A percentile compares a stretch with the other conserved stretches of the same genome.
phyloP scores from a whole-genome alignment of 2,888 invertebrate species.

The Diaphora mendica region DNA sequence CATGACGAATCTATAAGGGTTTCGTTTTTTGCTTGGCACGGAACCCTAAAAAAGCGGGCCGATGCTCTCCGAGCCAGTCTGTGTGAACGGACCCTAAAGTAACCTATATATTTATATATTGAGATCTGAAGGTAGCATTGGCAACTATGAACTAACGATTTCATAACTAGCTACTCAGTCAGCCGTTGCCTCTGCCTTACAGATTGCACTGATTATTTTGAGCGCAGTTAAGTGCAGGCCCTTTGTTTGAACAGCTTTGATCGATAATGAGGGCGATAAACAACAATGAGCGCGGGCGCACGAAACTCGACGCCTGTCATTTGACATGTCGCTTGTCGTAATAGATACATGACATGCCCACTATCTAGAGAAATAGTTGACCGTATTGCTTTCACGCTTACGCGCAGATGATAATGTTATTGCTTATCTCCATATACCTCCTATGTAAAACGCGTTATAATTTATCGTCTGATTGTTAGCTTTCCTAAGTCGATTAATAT shows the following conservation, averaged over 20 bases:
- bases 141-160: background rate
- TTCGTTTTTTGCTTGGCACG: too few species aligned
- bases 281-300: constrained; percentile 61
- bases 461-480: constrained; percentile 1
- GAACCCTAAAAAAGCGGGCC: too few species aligned
- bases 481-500: constrained; percentile 2
- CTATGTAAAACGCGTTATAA: background rate
- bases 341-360: constrained; percentile 53
- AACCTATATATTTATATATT: background rate
- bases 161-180: constrained; percentile 9
- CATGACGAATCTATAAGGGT: too few species aligned
- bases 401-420: constrained; percentile 22
- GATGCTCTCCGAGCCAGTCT: too few species aligned
- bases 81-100: too few species aligned
- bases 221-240: constrained; percentile 39
- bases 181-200: constrained; percentile 12
- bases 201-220: constrained; percentile 40
- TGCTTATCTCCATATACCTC: background rate
- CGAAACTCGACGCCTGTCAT: constrained; percentile 51
- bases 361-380: constrained; percentile 30
- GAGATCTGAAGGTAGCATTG: background rate
- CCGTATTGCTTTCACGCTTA: constrained; percentile 29
- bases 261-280: constrained; percentile 62
- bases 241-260: constrained; percentile 52
- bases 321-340: constrained; percentile 56